Evolutionary conservation across 2,797 vertebrate genomes (phyloP).

Genomic region (Xiphophorus birchmanni): DNA sequence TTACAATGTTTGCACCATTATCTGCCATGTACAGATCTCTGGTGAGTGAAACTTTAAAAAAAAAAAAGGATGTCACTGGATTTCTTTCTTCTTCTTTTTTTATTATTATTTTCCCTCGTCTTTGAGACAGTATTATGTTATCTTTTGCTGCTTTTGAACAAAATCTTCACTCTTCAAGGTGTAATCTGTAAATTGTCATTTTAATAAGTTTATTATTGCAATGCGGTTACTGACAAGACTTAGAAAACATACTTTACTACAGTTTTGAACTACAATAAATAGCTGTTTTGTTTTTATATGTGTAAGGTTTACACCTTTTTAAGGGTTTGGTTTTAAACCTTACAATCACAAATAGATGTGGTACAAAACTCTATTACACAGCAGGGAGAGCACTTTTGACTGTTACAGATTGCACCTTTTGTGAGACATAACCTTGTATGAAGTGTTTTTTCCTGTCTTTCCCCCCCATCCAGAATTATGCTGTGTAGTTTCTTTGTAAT

Average conservation of each 20-base stretch:
- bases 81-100: constrained; percentile 36
- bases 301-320: constrained; percentile 60
- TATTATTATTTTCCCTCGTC: constrained; percentile 36
- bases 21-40: constrained; percentile 72
- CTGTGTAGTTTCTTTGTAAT: constrained; percentile 62
- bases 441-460: constrained; percentile 66
- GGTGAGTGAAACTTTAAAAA: constrained; percentile 37
- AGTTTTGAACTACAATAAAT: constrained; percentile 48
- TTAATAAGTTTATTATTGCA: constrained; percentile 53
- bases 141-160: constrained; percentile 68
- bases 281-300: constrained; percentile 63
- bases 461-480: constrained; percentile 51
- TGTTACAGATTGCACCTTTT: constrained; percentile 83
- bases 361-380: constrained; percentile 56
- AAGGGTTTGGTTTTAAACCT: constrained; percentile 67
- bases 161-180: constrained; percentile 69
- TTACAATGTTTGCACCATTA: constrained; percentile 80
- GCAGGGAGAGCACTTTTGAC: constrained; percentile 79
- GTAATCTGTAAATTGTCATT: constrained; percentile 79
- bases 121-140: constrained; percentile 74
- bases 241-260: constrained; percentile 51
- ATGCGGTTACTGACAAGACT: constrained; percentile 49
- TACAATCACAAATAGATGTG: constrained; percentile 47
- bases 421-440: constrained; percentile 63
- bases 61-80: constrained; percentile 76